Percentiles rank a stretch among this genome's conserved stretches.
Conservation (phyloP, 2,113 vertebrate genomes). For the Nothoprocta perdicaria region DNA sequence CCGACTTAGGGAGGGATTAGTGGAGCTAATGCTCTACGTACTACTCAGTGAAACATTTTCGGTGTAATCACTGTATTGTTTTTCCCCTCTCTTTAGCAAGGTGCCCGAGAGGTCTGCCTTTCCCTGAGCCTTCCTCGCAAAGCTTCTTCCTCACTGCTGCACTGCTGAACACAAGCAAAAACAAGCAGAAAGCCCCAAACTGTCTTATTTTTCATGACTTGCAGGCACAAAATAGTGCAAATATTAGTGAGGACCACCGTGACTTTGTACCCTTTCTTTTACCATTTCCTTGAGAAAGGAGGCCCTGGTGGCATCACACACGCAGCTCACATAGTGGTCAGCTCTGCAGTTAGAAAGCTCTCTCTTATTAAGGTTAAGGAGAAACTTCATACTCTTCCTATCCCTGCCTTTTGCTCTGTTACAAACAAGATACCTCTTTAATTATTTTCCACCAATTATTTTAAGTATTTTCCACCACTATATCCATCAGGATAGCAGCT, state of each 20-base stretch:
- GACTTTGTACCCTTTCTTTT: neutral
- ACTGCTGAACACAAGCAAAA: neutral
- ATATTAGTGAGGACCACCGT: rapidly evolving
- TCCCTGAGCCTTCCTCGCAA: neutral
- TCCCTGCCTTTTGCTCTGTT: neutral
- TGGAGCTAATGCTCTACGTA: slow-evolving; percentile 16
- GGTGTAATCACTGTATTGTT: neutral
- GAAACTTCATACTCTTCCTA: neutral
- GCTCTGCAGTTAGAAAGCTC: neutral
- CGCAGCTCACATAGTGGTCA: neutral
- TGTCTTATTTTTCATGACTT: neutral
- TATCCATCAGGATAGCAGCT: neutral
- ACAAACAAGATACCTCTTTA: neutral
- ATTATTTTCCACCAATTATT: neutral
- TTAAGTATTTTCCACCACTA: neutral
- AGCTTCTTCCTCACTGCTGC: neutral
- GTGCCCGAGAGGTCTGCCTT: neutral
- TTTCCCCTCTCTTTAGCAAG: neutral
- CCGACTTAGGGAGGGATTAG: slow-evolving; percentile 40
- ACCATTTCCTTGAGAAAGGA: neutral
- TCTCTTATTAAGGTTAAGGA: neutral
- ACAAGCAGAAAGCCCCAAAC: rapidly evolving
- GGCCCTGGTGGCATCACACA: neutral
- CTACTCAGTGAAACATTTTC: neutral
- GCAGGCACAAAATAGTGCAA: neutral